Conservation (phyloP, 1,140 invertebrate species). For the Atta texana region DNA sequence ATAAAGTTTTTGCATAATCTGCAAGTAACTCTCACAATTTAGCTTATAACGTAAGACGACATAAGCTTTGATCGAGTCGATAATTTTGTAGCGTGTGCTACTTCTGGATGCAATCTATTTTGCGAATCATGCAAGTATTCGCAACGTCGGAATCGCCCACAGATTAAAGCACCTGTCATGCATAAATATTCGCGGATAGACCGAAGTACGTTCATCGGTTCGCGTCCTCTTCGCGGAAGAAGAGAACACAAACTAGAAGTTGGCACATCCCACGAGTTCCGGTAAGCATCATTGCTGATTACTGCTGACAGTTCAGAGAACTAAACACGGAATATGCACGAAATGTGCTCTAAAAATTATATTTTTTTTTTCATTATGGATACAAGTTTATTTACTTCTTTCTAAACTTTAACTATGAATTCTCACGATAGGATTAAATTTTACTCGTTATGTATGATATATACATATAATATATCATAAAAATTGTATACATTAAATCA, state of each 20-base stretch:
- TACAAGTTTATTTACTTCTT: not conserved
- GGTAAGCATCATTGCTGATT: conserved; percentile 52
- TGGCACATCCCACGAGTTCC: conserved; percentile 66
- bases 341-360: conserved; percentile 28
- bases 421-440: not conserved
- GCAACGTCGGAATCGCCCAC: conserved; percentile 22
- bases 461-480: not conserved
- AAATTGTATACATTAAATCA: not conserved
- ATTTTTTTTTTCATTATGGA: not conserved
- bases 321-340: conserved; percentile 49
- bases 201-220: conserved; percentile 2
- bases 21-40: conserved; percentile 1
- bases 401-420: conserved; percentile 13
- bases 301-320: conserved; percentile 45
- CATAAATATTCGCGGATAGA: conserved; percentile 57
- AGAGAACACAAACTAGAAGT: conserved; percentile 31
- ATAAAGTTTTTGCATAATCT: not conserved
- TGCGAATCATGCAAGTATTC: conserved; percentile 7
- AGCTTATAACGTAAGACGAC: not conserved
- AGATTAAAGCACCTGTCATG: conserved; percentile 54
- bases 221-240: conserved; percentile 60
- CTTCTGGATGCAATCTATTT: conserved; percentile 25
- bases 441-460: not conserved
- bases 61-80: not conserved
- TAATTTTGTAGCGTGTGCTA: not conserved